Evolutionary conservation across 2,888 invertebrate species (phyloP).

Genomic region (Mesodorylaimus sp.): DNA sequence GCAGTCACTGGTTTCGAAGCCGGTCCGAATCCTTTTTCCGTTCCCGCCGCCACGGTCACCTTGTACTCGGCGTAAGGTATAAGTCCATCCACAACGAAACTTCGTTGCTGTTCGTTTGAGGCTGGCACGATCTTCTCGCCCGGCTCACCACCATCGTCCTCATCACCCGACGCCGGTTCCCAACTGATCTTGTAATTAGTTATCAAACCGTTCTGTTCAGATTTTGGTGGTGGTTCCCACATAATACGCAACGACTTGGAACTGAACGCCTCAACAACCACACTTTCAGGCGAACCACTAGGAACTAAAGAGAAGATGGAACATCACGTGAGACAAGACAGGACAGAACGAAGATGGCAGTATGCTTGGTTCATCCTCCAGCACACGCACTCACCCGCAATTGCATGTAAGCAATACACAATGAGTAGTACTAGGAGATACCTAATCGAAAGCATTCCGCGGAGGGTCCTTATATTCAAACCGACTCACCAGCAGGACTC

Average conservation of each 20-base stretch:
- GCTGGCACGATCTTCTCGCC: constrained; percentile 41
- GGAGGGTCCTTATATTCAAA: constrained; percentile 15
- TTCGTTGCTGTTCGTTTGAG: constrained; percentile 24
- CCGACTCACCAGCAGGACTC: constrained; percentile 82
- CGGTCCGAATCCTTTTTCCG: constrained; percentile 85
- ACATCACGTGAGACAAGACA: constrained; percentile 3
- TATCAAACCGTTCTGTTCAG: constrained; percentile 37
- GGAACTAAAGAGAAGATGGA: constrained; percentile 49
- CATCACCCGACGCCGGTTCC: constrained; percentile 44
- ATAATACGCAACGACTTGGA: constrained; percentile 69
- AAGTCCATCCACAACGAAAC: constrained; percentile 64
- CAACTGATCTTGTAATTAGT: constrained; percentile 82
- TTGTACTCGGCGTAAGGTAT: constrained; percentile 88
- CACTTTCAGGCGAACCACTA: constrained; percentile 84
- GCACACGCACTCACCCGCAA: no score
- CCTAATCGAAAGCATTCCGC: background rate
- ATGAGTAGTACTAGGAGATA: background rate
- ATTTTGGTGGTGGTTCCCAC: constrained; percentile 64
- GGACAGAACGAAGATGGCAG: background rate
- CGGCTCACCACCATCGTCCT: constrained; percentile 7
- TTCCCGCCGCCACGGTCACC: constrained; percentile 87
- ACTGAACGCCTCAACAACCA: constrained; percentile 65
- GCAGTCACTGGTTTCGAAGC: constrained; percentile 64
- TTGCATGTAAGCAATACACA: no score
- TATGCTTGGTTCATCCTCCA: background rate